A percentile compares a stretch with the other conserved stretches of the same genome.
Evolutionary conservation across 2,797 vertebrate species (phyloP).

Genomic region (Gymnodraco acuticeps): DNA sequence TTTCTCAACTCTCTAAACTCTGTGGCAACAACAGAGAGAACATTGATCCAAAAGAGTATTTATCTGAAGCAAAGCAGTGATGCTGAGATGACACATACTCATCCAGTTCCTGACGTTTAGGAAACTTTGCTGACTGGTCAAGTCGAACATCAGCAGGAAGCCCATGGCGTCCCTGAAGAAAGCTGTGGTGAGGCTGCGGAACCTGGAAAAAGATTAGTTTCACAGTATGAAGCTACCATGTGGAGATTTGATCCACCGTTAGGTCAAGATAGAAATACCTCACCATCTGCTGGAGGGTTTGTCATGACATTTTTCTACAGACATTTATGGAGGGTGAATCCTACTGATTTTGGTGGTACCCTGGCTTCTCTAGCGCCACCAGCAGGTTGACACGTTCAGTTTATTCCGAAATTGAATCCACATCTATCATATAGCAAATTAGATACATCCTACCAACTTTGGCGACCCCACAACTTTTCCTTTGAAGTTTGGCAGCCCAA

Average conservation of each 20-base stretch:
- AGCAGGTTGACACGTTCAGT: no score
- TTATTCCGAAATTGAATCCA: no score
- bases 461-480: no score
- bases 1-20: neutral
- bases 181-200: constrained; percentile 95
- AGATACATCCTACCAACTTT: no score
- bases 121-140: constrained; percentile 97
- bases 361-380: no score
- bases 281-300: neutral
- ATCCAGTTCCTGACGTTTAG: constrained; percentile 98
- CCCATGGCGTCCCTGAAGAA: constrained; percentile 99
- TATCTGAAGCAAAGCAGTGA: constrained; percentile 25
- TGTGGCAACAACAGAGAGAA: constrained; percentile 10
- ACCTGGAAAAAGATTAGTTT: constrained; percentile 77
- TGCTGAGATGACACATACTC: constrained; percentile 86
- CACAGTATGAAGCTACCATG: neutral
- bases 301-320: neutral
- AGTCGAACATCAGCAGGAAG: constrained; percentile 96
- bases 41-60: constrained; percentile 10
- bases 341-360: neutral
- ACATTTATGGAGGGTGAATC: neutral
- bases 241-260: neutral
- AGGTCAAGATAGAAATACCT: neutral
- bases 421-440: no score
- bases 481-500: no score